Evolutionary conservation across 1,140 invertebrate genomes (phyloP), one percentile per base, ranked within the genome.

Genomic region (Philopotamus ludificatus): DNA sequence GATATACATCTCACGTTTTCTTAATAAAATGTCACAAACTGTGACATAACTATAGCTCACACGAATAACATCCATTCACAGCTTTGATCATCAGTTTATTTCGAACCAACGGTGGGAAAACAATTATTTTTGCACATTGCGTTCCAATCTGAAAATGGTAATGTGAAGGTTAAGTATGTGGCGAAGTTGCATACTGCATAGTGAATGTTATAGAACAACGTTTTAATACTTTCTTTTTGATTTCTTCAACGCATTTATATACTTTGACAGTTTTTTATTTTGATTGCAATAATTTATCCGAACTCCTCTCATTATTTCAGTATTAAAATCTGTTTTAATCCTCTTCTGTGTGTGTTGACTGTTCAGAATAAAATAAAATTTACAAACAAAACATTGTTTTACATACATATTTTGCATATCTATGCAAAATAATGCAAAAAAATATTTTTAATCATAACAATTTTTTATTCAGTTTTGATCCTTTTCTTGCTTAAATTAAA

Each of bases 141-240:
- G 12, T 34, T 12, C 8, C 18, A 7, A 47, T 20, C 8, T 47
- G 44, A 47, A 47, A 16, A 16, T 47, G 10, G 44, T 16, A 47
- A 15, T 15, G 44, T 47, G 4, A 12, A 47, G 18, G 18, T 47
- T 47, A 47, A 47, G 44, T 4, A 15, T 47, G 44, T 47, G 44
- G 44, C 18, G 18, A 47, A 47, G 44, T 47, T 47, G 44, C 15
- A 47, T 9, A 47, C 44, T 16, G 44, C 44, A 47, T 47, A 47
- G 44, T 47, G 44, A 47, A 47, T 47, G 44, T 47, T 47, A 47
- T 8, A 47, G 4, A 15, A 20, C 4, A 15, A 9, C 4, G 4
- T 47, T 47, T 47, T 39, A 39, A 47, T 47, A 34, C 28, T 7
- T 34, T 12, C n/a, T n/a, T 34, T 34, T 7, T 34, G 28, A 34